Conservation (phyloP, 2,888 invertebrate species). For the Chymomyza amoena region DNA sequence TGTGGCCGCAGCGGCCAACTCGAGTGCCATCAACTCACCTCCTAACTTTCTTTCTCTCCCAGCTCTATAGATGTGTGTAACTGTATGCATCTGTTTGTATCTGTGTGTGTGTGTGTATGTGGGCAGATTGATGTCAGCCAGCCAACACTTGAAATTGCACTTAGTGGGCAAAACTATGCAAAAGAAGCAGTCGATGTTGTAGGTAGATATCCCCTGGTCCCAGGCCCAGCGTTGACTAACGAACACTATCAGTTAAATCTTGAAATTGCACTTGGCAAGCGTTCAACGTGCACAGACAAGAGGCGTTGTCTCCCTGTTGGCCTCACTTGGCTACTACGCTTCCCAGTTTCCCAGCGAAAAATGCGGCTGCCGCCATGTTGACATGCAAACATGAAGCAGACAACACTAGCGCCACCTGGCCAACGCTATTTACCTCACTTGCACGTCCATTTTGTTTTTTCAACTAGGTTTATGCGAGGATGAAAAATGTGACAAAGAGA, state of each 20-base stretch:
- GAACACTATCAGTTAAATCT: conserved; percentile 61
- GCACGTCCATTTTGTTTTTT: neutral
- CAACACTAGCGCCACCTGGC: conserved; percentile 11
- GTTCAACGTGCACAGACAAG: conserved; percentile 39
- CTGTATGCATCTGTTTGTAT: neutral
- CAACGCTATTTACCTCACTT: neutral
- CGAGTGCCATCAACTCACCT: neutral
- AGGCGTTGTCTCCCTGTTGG: neutral
- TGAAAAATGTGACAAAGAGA: neutral
- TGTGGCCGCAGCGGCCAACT: conserved; percentile 41
- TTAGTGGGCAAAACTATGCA: conserved; percentile 22
- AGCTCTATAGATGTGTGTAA: neutral
- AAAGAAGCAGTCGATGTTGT: conserved; percentile 1
- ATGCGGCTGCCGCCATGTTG: conserved; percentile 19
- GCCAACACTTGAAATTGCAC: conserved; percentile 59
- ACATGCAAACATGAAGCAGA: conserved; percentile 43
- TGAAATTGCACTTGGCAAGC: conserved; percentile 63
- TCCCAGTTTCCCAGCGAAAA: neutral
- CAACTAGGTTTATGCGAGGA: neutral
- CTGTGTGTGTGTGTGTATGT: conserved; percentile 23
- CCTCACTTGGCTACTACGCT: conserved; percentile 2
- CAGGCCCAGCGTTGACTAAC: conserved; percentile 46
- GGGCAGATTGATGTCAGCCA: conserved; percentile 62
- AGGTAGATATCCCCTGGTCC: conserved; percentile 12
- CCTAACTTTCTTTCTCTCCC: neutral